Conservation (phyloP, 2,888 invertebrate genomes). For the Buathra laborator region DNA sequence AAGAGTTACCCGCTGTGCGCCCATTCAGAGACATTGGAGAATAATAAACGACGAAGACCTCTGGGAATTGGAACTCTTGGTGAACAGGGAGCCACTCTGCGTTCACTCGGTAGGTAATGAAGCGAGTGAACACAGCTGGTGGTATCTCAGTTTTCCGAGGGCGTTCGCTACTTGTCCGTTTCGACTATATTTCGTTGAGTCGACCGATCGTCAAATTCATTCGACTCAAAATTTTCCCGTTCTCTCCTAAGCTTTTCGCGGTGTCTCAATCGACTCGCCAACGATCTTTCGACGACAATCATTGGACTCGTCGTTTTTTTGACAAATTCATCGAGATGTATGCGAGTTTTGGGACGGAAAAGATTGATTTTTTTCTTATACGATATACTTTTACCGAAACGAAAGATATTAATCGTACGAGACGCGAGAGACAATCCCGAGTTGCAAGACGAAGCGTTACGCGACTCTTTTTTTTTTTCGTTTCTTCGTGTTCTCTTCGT, state of each 20-base stretch:
- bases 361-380: no score
- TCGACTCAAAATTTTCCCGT: no score
- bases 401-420: no score
- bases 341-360: no score
- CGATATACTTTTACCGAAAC: no score
- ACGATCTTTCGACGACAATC: no score
- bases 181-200: neutral
- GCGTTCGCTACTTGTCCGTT: constrained; percentile 77
- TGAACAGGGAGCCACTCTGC: constrained; percentile 98
- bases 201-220: no score
- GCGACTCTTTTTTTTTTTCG: neutral
- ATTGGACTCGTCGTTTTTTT: neutral
- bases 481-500: constrained; percentile 45
- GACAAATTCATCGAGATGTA: neutral
- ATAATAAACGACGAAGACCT: neutral
- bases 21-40: neutral
- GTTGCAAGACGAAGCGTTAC: no score
- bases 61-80: constrained; percentile 85
- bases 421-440: no score
- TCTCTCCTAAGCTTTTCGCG: no score
- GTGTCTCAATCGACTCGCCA: no score
- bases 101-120: constrained; percentile 93
- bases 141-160: constrained; percentile 95
- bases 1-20: neutral
- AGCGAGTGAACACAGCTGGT: constrained; percentile 99